Evolutionary conservation across 2,797 vertebrate genomes (phyloP).

Genomic region (Gorsachius magnificus): DNA sequence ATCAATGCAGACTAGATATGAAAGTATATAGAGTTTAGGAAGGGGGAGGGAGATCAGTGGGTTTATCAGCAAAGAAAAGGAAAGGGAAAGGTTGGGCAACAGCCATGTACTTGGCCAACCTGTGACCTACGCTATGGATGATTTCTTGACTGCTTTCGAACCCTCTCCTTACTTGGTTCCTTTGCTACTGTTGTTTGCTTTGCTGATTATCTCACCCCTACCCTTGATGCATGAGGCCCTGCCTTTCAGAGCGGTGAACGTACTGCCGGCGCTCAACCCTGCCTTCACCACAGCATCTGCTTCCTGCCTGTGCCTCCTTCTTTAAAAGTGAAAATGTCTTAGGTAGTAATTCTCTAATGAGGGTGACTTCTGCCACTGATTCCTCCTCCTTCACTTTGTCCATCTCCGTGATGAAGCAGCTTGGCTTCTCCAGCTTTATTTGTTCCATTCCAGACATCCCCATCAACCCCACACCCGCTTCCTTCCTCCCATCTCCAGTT

Average conservation of each 20-base stretch:
- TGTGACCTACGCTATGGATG: neutral
- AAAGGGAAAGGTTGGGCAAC: neutral
- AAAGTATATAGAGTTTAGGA: neutral
- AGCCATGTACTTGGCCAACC: neutral
- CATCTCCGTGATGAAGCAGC: neutral
- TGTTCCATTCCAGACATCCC: neutral
- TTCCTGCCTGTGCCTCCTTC: neutral
- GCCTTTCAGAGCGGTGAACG: neutral
- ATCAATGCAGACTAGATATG: neutral
- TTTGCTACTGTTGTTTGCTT: neutral
- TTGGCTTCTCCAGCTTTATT: neutral
- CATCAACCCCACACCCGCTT: neutral
- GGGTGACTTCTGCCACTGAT: neutral
- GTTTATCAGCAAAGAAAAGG: neutral
- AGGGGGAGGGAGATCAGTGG: neutral
- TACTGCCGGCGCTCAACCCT: neutral
- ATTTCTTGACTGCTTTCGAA: neutral
- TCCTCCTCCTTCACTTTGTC: neutral
- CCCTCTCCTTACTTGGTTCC: neutral
- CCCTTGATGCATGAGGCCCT: neutral
- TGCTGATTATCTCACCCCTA: neutral
- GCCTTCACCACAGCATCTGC: rapidly evolving
- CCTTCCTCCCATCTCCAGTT: neutral
- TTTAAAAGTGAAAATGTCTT: neutral
- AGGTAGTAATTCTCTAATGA: neutral